phyloP scores from a whole-genome alignment of 2,888 invertebrate genomes.

The Seladonia tumulorum region DNA sequence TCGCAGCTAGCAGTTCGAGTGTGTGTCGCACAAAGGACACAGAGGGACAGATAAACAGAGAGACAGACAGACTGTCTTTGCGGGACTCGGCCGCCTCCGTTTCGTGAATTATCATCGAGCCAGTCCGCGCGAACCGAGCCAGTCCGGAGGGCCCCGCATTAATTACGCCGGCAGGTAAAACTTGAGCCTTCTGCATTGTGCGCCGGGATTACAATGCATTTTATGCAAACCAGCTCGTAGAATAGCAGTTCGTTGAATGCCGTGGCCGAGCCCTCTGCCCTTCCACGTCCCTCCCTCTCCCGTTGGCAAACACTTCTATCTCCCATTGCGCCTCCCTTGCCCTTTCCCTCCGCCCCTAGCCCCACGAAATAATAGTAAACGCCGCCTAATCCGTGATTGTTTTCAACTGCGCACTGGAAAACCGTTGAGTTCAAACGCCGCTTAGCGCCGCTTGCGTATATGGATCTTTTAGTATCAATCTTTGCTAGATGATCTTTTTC shows the following conservation, averaged over 20 bases:
- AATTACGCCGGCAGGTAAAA: constrained; percentile 65
- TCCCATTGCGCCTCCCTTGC: not conserved
- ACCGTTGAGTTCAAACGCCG: not conserved
- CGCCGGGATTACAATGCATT: constrained; percentile 66
- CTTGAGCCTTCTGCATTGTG: constrained; percentile 63
- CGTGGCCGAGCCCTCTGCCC: constrained; percentile 38
- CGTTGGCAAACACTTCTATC: constrained; percentile 4
- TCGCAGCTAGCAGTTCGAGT: not conserved
- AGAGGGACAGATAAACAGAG: not conserved
- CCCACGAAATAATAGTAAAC: constrained; percentile 23
- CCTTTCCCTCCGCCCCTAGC: not conserved
- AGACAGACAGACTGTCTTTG: not conserved
- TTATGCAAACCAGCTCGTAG: constrained; percentile 67
- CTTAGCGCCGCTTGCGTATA: not conserved
- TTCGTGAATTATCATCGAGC: constrained; percentile 23
- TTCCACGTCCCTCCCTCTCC: not conserved
- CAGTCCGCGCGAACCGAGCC: constrained; percentile 26
- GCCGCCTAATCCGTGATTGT: constrained; percentile 14
- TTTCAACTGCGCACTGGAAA: not conserved
- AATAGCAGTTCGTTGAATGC: constrained; percentile 57
- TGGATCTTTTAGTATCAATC: not conserved
- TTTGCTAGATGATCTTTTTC: not conserved
- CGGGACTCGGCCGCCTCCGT: not conserved
- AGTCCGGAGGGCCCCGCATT: constrained; percentile 47
- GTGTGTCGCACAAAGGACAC: not conserved